phyloP scores from a whole-genome alignment of 2,888 invertebrate genomes.

The Gandaritis pyraliata region DNA sequence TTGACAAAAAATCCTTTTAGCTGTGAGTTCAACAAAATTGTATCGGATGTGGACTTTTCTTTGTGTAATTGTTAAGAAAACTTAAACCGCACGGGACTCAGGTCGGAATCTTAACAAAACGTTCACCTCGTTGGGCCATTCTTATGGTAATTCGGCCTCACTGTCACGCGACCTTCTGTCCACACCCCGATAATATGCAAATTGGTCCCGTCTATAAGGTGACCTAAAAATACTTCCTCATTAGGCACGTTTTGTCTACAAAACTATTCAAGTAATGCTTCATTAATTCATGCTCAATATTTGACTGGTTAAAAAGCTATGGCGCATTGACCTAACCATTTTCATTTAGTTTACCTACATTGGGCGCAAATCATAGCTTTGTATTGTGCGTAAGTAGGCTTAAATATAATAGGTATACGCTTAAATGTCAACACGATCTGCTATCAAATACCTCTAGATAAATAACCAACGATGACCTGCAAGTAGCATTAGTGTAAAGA shows the following conservation, averaged over 20 bases:
- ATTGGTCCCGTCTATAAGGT: constrained; percentile 72
- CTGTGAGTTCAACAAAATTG: constrained; percentile 24
- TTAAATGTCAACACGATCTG: too few relatives aligned
- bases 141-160: constrained; percentile 76
- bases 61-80: constrained; percentile 63
- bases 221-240: constrained; percentile 77
- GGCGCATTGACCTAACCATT: too few relatives aligned
- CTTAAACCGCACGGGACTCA: constrained; percentile 64
- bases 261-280: constrained; percentile 45
- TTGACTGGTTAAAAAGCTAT: too few relatives aligned
- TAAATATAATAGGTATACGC: too few relatives aligned
- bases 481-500: constrained; percentile 74
- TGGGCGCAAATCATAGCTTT: too few relatives aligned
- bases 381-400: too few relatives aligned
- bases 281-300: too few relatives aligned
- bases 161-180: constrained; percentile 81
- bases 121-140: constrained; percentile 76
- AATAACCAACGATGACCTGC: constrained; percentile 47
- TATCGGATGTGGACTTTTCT: constrained; percentile 43
- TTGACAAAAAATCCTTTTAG: constrained; percentile 7
- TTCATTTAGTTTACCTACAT: too few relatives aligned
- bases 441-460: too few relatives aligned
- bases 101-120: constrained; percentile 72
- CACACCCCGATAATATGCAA: constrained; percentile 81
- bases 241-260: constrained; percentile 64